Evolutionary conservation across 37 sponge, comb jelly and placozoan genomes (phyloP).

Genomic region (Tethya wilhelma): DNA sequence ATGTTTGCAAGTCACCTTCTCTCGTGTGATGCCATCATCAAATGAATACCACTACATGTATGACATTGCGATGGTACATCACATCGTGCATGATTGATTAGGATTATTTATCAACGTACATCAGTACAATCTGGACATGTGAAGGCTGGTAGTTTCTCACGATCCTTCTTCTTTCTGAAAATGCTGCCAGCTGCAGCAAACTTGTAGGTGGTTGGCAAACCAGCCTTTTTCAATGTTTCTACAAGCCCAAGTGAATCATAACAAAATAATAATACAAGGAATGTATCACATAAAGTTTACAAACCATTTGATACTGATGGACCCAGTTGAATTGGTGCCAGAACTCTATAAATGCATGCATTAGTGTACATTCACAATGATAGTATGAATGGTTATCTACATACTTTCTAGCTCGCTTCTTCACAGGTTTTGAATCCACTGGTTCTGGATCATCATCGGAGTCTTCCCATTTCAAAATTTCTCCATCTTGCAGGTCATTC

Average conservation of each 20-base stretch:
- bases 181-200: neutral
- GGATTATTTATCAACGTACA: neutral
- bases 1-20: neutral
- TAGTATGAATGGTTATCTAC: neutral
- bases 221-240: neutral
- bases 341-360: neutral
- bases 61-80: neutral
- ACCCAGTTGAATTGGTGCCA: neutral
- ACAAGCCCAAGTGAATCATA: neutral
- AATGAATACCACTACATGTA: neutral
- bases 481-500: neutral
- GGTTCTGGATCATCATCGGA: neutral
- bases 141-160: neutral
- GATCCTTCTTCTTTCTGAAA: neutral
- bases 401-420: no score
- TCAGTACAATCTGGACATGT: neutral
- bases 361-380: neutral
- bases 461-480: neutral
- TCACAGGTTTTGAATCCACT: neutral
- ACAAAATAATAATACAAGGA: neutral
- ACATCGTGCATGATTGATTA: neutral
- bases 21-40: neutral
- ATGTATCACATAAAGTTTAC: neutral
- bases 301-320: neutral
- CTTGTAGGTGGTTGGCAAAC: neutral